Percentiles rank a stretch among this genome's conserved stretches.
phyloP scores from a whole-genome alignment of 2,113 vertebrate genomes.

The Eudyptes chrysolophus region DNA sequence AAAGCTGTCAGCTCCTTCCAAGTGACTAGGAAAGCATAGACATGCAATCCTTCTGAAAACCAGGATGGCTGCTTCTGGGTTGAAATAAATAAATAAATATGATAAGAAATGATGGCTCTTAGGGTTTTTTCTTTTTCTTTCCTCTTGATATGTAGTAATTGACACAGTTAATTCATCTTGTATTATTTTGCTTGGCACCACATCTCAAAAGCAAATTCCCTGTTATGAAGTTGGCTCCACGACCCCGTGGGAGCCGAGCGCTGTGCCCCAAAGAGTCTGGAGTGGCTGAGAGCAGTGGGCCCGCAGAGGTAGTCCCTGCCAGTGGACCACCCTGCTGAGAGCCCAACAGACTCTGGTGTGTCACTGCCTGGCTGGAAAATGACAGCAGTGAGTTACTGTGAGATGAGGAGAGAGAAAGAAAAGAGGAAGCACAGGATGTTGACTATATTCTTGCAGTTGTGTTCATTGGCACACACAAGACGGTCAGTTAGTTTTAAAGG shows the following conservation, averaged over 20 bases:
- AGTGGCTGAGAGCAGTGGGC: not conserved
- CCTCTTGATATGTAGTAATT: not conserved
- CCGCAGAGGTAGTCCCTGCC: not conserved
- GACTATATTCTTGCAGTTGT: not conserved
- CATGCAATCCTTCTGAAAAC: not conserved
- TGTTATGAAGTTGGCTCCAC: not conserved
- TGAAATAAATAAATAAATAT: not conserved
- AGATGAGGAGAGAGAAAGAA: not conserved
- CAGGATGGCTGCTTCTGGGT: not conserved
- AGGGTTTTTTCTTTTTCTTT: not conserved
- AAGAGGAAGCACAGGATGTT: not conserved
- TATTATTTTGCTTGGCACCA: not conserved
- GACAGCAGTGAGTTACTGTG: not conserved
- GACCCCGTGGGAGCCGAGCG: not conserved
- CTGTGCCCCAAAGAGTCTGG: too few relatives aligned
- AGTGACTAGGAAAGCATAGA: not conserved
- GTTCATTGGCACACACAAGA: not conserved
- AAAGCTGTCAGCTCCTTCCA: constrained; percentile 48
- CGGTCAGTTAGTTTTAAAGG: not conserved
- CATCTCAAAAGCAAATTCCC: not conserved
- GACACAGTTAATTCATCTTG: not conserved
- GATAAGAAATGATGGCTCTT: not conserved
- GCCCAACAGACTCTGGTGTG: not conserved
- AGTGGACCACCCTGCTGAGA: not conserved
- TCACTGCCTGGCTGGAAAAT: not conserved